These are phyloP conservation scores for Palythoa caribaeorum DNA, from an alignment of 92 coral and sea anemone species.

Conservation along the genomic window DNA sequence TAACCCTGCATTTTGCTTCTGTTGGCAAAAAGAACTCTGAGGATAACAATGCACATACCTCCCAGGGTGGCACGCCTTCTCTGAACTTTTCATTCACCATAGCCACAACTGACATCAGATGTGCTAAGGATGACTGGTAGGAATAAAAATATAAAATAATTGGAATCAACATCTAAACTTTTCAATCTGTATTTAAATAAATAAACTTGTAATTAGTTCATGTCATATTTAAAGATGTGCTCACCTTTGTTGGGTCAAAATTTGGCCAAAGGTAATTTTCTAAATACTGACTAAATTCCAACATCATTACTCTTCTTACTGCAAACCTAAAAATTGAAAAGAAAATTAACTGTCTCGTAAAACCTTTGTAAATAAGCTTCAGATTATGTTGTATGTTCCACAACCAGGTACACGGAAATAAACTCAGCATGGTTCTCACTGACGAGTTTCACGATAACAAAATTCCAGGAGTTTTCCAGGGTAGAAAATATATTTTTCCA, in stretches of 20 bases:
- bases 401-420: too few species aligned
- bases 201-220: too few species aligned
- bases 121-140: slow-evolving; percentile 79
- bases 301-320: slow-evolving; percentile 87
- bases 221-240: neutral
- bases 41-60: slow-evolving; percentile 59
- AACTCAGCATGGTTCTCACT: too few species aligned
- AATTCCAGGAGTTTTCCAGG: too few species aligned
- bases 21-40: too few species aligned
- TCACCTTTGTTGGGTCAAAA: slow-evolving; percentile 85
- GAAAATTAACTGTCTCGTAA: neutral
- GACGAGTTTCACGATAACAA: too few species aligned
- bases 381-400: too few species aligned
- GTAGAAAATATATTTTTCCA: too few species aligned
- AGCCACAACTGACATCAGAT: slow-evolving; percentile 89
- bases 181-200: too few species aligned
- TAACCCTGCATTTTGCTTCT: too few species aligned
- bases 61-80: slow-evolving; percentile 98
- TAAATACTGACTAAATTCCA: slow-evolving; percentile 97
- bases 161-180: too few species aligned
- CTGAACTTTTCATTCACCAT: slow-evolving; percentile 96
- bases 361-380: neutral
- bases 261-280: slow-evolving; percentile 96
- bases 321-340: slow-evolving; percentile 75
- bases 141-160: neutral